Conservation (phyloP, 2,888 invertebrate species). For the Nephrotoma flavescens region DNA sequence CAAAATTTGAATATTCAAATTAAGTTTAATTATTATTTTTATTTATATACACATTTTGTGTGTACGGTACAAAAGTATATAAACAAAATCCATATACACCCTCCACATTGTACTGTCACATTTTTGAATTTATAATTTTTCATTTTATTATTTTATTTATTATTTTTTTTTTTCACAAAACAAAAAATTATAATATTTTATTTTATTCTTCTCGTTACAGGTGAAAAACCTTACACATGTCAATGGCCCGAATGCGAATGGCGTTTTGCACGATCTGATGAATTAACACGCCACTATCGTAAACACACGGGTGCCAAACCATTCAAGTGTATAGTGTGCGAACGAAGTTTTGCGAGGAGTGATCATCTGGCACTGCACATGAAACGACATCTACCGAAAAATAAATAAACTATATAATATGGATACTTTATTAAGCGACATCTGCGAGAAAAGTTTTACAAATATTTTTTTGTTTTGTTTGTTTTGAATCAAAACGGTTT, state of each 20-base stretch:
- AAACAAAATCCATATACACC: not conserved
- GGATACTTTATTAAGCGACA: not conserved
- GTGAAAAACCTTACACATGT: constrained; percentile 95
- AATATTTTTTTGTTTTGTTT: not conserved
- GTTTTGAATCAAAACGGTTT: not conserved
- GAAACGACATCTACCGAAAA: constrained; percentile 90
- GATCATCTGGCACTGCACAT: constrained; percentile 93
- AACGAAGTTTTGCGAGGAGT: constrained; percentile 85
- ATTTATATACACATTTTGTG: not conserved
- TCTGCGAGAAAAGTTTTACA: not conserved
- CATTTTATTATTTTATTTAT: not conserved
- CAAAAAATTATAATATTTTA: not conserved
- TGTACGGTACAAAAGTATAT: not conserved
- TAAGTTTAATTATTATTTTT: not conserved
- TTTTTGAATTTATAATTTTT: not conserved
- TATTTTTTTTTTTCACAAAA: too few relatives aligned
- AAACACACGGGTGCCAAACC: constrained; percentile 96
- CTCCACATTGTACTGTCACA: not conserved
- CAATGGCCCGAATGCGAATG: constrained; percentile 97
- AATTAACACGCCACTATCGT: constrained; percentile 88
- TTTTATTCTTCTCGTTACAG: constrained; percentile 38
- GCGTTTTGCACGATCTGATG: constrained; percentile 92
- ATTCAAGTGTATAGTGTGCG: constrained; percentile 91
- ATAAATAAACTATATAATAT: constrained; percentile 20
- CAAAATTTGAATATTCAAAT: not conserved